Evolutionary conservation across 2,113 vertebrate species (phyloP), one percentile per base, ranked within the genome.

Genomic region (Silurus meridionalis): DNA sequence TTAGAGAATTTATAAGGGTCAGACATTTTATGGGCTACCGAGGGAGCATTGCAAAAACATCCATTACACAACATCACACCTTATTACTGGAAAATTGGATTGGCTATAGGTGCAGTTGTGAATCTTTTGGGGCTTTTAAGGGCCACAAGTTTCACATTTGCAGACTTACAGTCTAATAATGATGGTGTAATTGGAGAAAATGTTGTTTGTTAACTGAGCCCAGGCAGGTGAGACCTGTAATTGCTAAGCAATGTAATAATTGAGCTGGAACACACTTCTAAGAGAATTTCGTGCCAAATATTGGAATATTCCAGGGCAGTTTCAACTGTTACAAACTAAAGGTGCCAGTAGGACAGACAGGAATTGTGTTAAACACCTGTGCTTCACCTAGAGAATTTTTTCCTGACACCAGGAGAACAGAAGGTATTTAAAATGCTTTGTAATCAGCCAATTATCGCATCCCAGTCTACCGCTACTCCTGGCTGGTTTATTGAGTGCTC

Each of bases 171-270:
- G 50, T 83, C 69, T 89, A 80, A 55, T 72, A 85, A 74, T 82
- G 46, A 88, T 80, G 61, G 78, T 60, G 50, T 83, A 88, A 87
- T 86, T 88, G 74, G 79, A 83, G 61, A 80, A 82, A 88, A 57
- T 82, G 69, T 84, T 84, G 87, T 85, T 37, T 88, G 46, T 85
- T 83, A 79, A 72, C 61, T 66, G 85, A 74, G 55, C 81, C 83
- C 80, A 50, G 53, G 85, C 85, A 88, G 84, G 87, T 88, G 87
- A 87, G 83, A 74, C 61, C 55, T 87, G 19, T 87, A 90, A 87
- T 87, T 88, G 89, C 63, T 74, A 74, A 87, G 75, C 83, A 81
- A 82, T 82, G 63, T 85, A 79, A 80, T 85, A 88, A 75, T 55
- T 80, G 60, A 74, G 80, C 57, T 77, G 71, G 53, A 80, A 87